Evolutionary conservation across 2,797 vertebrate species (phyloP), one percentile per base, ranked within the genome.

Genomic region (Gymnocypris eckloni): DNA sequence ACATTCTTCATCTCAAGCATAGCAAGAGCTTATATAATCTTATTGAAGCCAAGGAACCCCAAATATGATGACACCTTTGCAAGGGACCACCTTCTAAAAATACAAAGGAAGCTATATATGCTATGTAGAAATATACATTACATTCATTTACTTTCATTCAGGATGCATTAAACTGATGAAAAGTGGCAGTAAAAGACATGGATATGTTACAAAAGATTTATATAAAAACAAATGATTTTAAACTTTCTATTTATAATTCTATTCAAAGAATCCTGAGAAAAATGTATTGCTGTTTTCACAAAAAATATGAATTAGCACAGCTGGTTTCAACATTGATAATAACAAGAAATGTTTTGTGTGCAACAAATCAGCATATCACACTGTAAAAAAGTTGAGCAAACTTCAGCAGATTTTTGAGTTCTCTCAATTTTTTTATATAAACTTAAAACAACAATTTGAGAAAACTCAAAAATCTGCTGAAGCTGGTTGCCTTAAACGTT

Each of bases 1-100:
- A 15, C 64, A 48, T 37, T 22, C 9, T 70, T 85, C 28, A 77
- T 73, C 79, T 61, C 2, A 33, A 75, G 67, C 75, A 52, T 41
- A 73, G 37, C 37, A 73, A 28, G 39, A 37, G 33, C 41, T 77
- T 52, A 81, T 20, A 15, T 28, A 64, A 18, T 6, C 4, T 10
- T 64, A 18, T 45, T 64, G 39, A 45, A 45, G 8, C 13, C 12
- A 70, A 22, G 37, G 11, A 20, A 39, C 69, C 39, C 39, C 69
- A 28, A 45, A 16, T 75, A 75, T 20, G 4, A 52, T 33, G 8
- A 75, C 9, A 1, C 45, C 45, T 33, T 71, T 75, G 25, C 1
- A 0, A 54, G 50, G 72, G 37, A 25, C 54, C 37, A 43, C 54
- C 39, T 25, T 79, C 22, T 8, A 18, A 11, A 64, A 64, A 79